Evolutionary conservation across 2,888 invertebrate species (phyloP), one percentile per base, ranked within the genome.

Genomic region (Drosophila gaucha): DNA sequence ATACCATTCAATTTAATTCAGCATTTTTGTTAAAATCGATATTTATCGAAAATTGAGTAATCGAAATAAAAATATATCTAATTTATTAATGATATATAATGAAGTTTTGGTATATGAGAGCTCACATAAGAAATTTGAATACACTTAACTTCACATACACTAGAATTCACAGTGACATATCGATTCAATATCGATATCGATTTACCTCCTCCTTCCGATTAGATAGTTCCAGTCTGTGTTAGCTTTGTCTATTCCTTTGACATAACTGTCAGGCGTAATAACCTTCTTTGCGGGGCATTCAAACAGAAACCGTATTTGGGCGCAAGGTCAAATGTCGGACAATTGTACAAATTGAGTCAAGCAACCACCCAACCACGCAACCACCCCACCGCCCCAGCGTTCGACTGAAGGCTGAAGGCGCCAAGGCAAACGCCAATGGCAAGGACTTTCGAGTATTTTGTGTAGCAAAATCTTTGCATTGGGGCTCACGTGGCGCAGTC

Each of bases 251-350:
- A 9, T 24, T 24, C 14, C 24, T 41, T 6, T 26, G 16, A 1
- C 24, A 41, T 3, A 24, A 24, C 24, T 41, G 9, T 26, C 14
- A 41, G 24, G 14, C 24, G 4, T 1, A 5, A 10, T n/a, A n/a
- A n/a, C n/a, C n/a, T n/a, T n/a, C n/a, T n/a, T n/a, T n/a, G n/a
- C n/a, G 28, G 20, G 30, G 14, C 14, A n/a, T 30, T 20, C 46
- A 20, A 31, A 5, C 35, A 12, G 28, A 5, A 43, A 22, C 33
- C 10, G 26, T 47, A 16, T 44, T 26, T 30, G 46, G 16, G 16
- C 8, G 20, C 39, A 73, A 73, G 72, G 72, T 73, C 71, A 75
- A 70, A 59, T 38, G 66, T 59, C 65, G 72, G 72, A 50, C 60
- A 74, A 31, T 41, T 31, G 36, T 16, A 35, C 39, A 30, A 39